phyloP scores from a whole-genome alignment of 2,888 invertebrate species.

The Xanthorhoe spadicearia region DNA sequence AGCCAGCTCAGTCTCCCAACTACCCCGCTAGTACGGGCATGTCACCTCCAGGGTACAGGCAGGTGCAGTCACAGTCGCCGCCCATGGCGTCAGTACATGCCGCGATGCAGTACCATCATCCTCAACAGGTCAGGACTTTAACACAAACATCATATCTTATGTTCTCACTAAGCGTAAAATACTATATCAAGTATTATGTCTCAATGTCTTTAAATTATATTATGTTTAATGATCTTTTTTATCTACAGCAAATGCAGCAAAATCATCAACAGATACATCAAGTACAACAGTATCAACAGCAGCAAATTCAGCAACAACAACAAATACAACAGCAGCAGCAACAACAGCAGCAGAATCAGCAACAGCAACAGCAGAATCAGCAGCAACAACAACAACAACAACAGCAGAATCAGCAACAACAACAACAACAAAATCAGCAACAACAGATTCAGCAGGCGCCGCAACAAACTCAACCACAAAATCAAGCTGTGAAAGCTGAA shows the following conservation, averaged over 20 bases:
- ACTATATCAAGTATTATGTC: too few species aligned
- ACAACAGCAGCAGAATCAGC: conserved; percentile 70
- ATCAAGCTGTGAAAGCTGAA: conserved; percentile 64
- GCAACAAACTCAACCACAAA: conserved; percentile 33
- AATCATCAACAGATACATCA: conserved; percentile 70
- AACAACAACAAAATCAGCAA: conserved; percentile 69
- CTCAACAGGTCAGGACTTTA: conserved; percentile 68
- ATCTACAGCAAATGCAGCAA: conserved; percentile 60
- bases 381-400: conserved; percentile 61
- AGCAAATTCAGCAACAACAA: conserved; percentile 64
- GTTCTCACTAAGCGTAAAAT: too few species aligned
- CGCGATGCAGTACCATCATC: conserved; percentile 78
- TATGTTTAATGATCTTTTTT: neutral
- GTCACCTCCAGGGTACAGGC: conserved; percentile 83
- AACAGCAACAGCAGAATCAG: conserved; percentile 63
- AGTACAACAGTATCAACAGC: conserved; percentile 77
- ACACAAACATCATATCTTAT: neutral
- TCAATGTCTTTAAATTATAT: too few species aligned
- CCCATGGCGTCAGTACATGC: conserved; percentile 80
- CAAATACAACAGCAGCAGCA: conserved; percentile 73
- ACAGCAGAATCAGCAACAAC: conserved; percentile 63
- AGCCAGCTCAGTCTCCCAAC: conserved; percentile 83
- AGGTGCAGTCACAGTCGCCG: conserved; percentile 79
- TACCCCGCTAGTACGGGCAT: conserved; percentile 78
- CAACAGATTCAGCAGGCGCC: conserved; percentile 50